Conservation (phyloP, 1,140 invertebrate genomes). For the Caerostris darwini region DNA sequence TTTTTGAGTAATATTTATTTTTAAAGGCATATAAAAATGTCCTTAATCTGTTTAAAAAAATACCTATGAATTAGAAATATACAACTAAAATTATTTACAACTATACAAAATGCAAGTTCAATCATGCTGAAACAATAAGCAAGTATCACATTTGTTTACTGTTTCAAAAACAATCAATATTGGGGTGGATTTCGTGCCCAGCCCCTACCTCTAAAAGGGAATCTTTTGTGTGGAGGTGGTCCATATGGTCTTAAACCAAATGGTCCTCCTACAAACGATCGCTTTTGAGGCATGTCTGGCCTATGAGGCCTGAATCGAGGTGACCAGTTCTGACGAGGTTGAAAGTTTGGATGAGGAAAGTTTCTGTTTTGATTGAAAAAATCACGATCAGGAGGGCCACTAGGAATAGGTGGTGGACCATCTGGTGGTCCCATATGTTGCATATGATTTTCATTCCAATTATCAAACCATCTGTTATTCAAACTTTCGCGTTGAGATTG, state of each 20-base stretch:
- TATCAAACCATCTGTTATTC: slow-evolving; percentile 56
- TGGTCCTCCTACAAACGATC: not conserved
- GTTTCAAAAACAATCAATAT: slow-evolving; percentile 8
- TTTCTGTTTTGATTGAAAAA: slow-evolving; percentile 51
- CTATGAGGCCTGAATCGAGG: slow-evolving; percentile 24
- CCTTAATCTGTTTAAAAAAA: too few species aligned
- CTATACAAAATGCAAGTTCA: too few species aligned
- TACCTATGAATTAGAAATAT: too few species aligned
- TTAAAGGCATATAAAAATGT: too few species aligned
- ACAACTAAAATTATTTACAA: too few species aligned
- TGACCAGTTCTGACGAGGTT: slow-evolving; percentile 44
- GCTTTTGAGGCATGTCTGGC: not conserved
- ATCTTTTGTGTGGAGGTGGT: slow-evolving; percentile 53
- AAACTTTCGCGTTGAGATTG: slow-evolving; percentile 60
- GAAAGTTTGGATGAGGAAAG: slow-evolving; percentile 53
- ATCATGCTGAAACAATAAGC: too few species aligned
- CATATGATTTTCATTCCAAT: slow-evolving; percentile 32
- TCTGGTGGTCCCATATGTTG: not conserved
- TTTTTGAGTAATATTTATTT: too few species aligned
- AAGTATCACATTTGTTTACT: not conserved
- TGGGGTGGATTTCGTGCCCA: slow-evolving; percentile 46
- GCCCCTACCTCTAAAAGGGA: slow-evolving; percentile 58
- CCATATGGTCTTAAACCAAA: slow-evolving; percentile 38
- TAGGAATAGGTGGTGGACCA: not conserved
- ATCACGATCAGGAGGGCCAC: not conserved